Conservation (phyloP, 2,113 vertebrate species). For the Seriola rivoliana region DNA sequence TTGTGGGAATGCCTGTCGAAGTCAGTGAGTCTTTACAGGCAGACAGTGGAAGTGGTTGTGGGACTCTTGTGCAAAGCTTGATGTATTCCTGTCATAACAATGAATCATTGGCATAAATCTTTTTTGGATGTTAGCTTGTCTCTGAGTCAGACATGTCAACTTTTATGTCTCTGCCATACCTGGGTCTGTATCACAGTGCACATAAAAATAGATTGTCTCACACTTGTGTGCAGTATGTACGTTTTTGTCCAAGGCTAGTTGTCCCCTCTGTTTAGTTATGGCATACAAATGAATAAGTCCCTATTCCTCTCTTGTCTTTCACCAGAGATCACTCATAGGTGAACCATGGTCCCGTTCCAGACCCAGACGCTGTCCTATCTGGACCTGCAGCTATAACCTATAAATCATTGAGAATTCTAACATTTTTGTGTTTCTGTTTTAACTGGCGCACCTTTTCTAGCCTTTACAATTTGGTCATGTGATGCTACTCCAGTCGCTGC, state of each 20-base stretch:
- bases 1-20: not conserved
- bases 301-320: not conserved
- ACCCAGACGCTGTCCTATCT: no score
- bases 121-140: not conserved
- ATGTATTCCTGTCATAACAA: not conserved
- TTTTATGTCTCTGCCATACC: not conserved
- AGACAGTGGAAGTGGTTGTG: not conserved
- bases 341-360: no score
- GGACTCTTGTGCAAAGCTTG: not conserved
- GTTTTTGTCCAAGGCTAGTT: no score
- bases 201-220: not conserved
- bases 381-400: no score
- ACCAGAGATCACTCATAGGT: no score
- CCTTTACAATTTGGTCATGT: no score
- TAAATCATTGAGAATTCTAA: no score
- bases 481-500: no score
- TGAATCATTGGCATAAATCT: not conserved
- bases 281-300: not conserved
- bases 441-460: no score
- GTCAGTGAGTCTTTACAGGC: not conserved
- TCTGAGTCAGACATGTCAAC: not conserved
- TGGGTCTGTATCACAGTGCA: not conserved
- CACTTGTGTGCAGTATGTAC: not conserved
- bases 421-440: no score
- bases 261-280: not conserved